Conservation (phyloP, 2,888 invertebrate genomes). For the Aspidapion aeneum region DNA sequence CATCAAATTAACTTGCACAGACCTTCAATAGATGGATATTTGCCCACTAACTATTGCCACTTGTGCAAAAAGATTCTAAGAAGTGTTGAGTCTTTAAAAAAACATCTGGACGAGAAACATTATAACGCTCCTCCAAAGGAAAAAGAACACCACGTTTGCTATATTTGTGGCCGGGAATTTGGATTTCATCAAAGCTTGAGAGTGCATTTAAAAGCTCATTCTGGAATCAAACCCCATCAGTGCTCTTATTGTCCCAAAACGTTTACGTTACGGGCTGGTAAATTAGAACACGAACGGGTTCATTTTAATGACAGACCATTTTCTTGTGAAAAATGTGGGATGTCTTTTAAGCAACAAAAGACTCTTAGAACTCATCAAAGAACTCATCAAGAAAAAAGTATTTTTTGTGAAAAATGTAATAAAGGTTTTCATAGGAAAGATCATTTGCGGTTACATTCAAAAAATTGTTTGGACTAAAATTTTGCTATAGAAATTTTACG, state of each 20-base stretch:
- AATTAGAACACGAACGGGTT: constrained; percentile 37
- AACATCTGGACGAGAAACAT: constrained; percentile 46
- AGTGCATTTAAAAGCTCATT: constrained; percentile 41
- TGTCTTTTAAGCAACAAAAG: constrained; percentile 38
- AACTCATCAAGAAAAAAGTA: constrained; percentile 38
- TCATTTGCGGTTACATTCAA: constrained; percentile 52
- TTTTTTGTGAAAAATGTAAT: constrained; percentile 53
- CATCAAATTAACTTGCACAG: constrained; percentile 47
- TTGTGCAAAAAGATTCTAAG: constrained; percentile 38
- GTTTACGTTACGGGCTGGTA: constrained; percentile 46
- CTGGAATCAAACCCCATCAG: constrained; percentile 49
- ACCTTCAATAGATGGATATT: constrained; percentile 45
- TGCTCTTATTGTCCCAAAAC: constrained; percentile 47
- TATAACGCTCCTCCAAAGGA: constrained; percentile 26
- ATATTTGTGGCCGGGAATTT: constrained; percentile 39
- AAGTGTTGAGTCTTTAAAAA: constrained; percentile 43
- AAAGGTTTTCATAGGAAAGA: constrained; percentile 56
- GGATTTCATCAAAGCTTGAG: constrained; percentile 34
- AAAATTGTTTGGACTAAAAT: constrained; percentile 33
- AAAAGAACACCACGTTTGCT: constrained; percentile 35
- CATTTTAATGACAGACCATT: constrained; percentile 42
- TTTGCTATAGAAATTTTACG: too few species aligned
- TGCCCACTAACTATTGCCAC: constrained; percentile 45
- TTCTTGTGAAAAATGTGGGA: constrained; percentile 41
- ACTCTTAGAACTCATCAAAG: constrained; percentile 37